Base-by-base conservation (phyloP, 2,797 vertebrate species). In the Clarias fuscus region DNA sequence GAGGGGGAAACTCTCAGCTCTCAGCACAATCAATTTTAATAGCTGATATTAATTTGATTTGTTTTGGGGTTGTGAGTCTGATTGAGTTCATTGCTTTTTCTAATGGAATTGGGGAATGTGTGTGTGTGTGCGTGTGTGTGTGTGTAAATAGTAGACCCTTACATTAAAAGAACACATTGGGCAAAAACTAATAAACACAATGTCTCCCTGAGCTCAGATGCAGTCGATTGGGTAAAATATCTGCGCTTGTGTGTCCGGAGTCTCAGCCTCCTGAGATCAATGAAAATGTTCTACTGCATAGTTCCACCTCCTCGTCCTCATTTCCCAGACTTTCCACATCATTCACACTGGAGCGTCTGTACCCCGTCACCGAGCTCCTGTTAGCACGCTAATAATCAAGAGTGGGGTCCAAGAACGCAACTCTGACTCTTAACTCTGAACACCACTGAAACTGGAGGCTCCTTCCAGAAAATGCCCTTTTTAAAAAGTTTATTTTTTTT, bases 31-130 rank as follows among this genome's bases (percentile, higher is more conserved):
- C 53, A 11, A 58, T 13, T 58, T 77, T 30, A 73, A 59, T 59
- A 8, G 17, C 75, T 77, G 15, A 77, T 59, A 58, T 77, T 77
- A 58, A 77, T 77, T 30, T 58, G 53, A 77, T 77, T 77, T 77
- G 48, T 30, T 77, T 77, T 18, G 27, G 30, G 53, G 73, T 58
- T 77, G 75, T 11, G 75, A 77, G 20, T 17, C 53, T 77, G n/a
- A 58, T 77, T 77, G 75, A 58, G 75, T 53, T 58, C 27, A 59
- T 11, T 77, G 53, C 75, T 59, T 77, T 76, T 59, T 30, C 53
- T 77, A 59, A 77, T 77, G 53, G 53, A 77, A 58, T 30, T 77
- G 75, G 56, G 20, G 53, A 3, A 1, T 10, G 73, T 10, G 14
- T 58, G 48, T 56, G 48, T 11, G 43, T 75, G 22, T 75, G 72